These are phyloP conservation scores for Bembecia ichneumoniformis DNA, from an alignment of 2,888 invertebrate genomes.

Conservation along the genomic window DNA sequence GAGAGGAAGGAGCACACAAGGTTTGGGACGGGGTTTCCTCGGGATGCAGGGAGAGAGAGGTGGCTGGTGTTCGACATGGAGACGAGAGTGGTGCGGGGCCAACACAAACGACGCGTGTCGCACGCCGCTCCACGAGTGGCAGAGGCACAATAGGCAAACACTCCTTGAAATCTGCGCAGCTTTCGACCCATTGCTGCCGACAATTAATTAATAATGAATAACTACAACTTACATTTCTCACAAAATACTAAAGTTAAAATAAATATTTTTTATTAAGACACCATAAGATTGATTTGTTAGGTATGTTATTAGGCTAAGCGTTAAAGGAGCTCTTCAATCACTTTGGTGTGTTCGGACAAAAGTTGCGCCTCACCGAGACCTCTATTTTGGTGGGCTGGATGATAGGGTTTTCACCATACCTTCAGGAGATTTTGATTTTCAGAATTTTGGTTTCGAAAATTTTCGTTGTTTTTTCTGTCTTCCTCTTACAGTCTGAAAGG, in stretches of 20 bases:
- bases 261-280: too few relatives aligned
- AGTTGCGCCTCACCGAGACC: too few relatives aligned
- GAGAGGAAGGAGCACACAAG: conserved; percentile 19
- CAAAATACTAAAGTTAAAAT: background rate
- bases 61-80: conserved; percentile 69
- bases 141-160: conserved; percentile 78
- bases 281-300: too few relatives aligned
- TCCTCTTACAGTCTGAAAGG: too few relatives aligned
- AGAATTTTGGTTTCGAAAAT: too few relatives aligned
- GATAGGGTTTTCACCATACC: too few relatives aligned
- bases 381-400: too few relatives aligned
- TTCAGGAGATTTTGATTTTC: too few relatives aligned
- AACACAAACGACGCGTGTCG: conserved; percentile 79
- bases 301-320: too few relatives aligned
- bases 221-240: background rate
- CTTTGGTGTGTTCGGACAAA: too few relatives aligned
- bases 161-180: conserved; percentile 41
- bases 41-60: conserved; percentile 55
- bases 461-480: too few relatives aligned
- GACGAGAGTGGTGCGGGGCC: conserved; percentile 71
- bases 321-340: too few relatives aligned
- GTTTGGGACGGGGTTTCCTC: conserved; percentile 33
- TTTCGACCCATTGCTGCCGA: conserved; percentile 61
- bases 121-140: conserved; percentile 78
- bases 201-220: background rate